phyloP scores from a whole-genome alignment of 2,888 invertebrate species.

The Drosophila birchii region DNA sequence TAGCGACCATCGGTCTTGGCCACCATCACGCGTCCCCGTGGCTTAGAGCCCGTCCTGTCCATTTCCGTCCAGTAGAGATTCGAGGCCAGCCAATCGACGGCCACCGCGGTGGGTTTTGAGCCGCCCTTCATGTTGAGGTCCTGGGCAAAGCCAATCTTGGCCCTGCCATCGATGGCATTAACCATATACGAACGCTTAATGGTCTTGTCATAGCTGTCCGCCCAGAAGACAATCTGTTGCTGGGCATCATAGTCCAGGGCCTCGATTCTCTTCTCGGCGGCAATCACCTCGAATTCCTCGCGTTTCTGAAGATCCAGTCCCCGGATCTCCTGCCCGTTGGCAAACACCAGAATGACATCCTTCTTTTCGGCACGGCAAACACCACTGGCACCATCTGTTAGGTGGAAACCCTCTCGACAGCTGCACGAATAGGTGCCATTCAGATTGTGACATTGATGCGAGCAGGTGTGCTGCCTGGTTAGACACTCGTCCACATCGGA shows the following conservation, averaged over 20 bases:
- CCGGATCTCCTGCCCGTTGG: slow-evolving; percentile 94
- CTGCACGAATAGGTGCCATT: slow-evolving; percentile 95
- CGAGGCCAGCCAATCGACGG: slow-evolving; percentile 96
- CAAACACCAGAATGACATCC: slow-evolving; percentile 89
- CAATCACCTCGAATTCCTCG: slow-evolving; percentile 91
- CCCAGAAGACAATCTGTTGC: slow-evolving; percentile 96
- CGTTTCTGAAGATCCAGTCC: slow-evolving; percentile 88
- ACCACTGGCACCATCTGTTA: slow-evolving; percentile 91
- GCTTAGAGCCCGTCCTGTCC: slow-evolving; percentile 90
- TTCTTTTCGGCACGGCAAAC: slow-evolving; percentile 91
- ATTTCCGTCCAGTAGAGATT: slow-evolving; percentile 98
- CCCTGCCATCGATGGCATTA: slow-evolving; percentile 90
- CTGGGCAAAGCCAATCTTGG: slow-evolving; percentile 93
- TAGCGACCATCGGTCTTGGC: slow-evolving; percentile 96
- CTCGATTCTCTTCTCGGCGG: slow-evolving; percentile 94
- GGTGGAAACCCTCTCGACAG: slow-evolving; percentile 92
- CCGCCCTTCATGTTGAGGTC: slow-evolving; percentile 93
- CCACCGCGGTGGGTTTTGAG: slow-evolving; percentile 93
- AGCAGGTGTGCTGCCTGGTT: slow-evolving; percentile 93
- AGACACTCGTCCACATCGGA: slow-evolving; percentile 96
- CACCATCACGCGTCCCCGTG: slow-evolving; percentile 93
- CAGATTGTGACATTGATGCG: slow-evolving; percentile 95
- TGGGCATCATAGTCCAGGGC: slow-evolving; percentile 95
- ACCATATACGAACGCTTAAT: slow-evolving; percentile 97
- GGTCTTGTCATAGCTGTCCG: slow-evolving; percentile 95